phyloP scores from a whole-genome alignment of 2,797 vertebrate species.

The Acanthornis magna region DNA sequence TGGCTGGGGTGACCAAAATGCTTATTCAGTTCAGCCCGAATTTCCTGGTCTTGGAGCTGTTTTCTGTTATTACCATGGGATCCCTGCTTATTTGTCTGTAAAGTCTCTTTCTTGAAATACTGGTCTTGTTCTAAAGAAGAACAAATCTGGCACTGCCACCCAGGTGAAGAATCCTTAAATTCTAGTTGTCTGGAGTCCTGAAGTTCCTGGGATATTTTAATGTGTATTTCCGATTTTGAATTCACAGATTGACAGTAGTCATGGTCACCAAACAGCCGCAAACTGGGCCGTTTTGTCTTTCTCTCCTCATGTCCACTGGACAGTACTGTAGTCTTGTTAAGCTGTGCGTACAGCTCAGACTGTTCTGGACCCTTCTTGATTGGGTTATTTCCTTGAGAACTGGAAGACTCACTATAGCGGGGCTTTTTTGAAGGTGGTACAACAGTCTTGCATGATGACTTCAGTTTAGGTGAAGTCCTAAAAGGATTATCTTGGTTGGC shows the following conservation, averaged over 20 bases:
- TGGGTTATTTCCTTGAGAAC: slow-evolving; percentile 83
- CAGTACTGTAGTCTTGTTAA: slow-evolving; percentile 87
- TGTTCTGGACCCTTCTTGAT: slow-evolving; percentile 89
- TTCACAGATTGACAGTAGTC: slow-evolving; percentile 96
- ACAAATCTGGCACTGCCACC: slow-evolving; percentile 81
- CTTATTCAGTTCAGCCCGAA: slow-evolving; percentile 97
- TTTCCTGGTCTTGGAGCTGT: slow-evolving; percentile 94
- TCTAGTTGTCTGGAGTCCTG: slow-evolving; percentile 85
- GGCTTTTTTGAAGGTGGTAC: slow-evolving; percentile 90
- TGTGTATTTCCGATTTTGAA: slow-evolving; percentile 84
- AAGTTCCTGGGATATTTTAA: slow-evolving; percentile 80
- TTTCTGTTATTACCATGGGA: slow-evolving; percentile 83
- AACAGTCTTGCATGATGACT: slow-evolving; percentile 93
- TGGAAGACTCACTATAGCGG: slow-evolving; percentile 86
- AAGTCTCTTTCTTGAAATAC: slow-evolving; percentile 78
- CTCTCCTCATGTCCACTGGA: slow-evolving; percentile 85
- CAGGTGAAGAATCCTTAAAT: slow-evolving; percentile 87
- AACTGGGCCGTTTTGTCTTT: slow-evolving; percentile 84
- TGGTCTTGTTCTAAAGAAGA: slow-evolving; percentile 77
- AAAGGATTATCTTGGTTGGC: slow-evolving; percentile 99
- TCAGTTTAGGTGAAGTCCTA: slow-evolving; percentile 95
- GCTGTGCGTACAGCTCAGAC: slow-evolving; percentile 93
- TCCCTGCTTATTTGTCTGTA: slow-evolving; percentile 73
- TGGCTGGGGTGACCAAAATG: slow-evolving; percentile 94
- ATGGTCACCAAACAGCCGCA: slow-evolving; percentile 93